A percentile compares a stretch with the other conserved stretches of the same genome.
phyloP scores from a whole-genome alignment of 2,888 invertebrate species.

The Micoletzkya japonica region DNA sequence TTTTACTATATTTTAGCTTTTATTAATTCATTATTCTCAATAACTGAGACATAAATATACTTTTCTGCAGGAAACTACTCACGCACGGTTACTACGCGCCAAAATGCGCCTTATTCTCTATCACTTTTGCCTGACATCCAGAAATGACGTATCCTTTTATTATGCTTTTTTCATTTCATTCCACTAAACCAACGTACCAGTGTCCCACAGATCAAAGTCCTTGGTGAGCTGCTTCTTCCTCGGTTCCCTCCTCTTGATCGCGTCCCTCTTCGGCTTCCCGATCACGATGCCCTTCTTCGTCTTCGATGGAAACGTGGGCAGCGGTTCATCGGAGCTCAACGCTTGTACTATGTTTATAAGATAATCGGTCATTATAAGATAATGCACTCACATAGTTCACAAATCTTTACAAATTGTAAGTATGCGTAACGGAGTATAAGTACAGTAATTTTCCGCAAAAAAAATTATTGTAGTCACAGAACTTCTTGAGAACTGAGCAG shows the following conservation, averaged over 20 bases:
- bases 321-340: slow-evolving; percentile 9
- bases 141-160: no score
- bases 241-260: slow-evolving; percentile 17
- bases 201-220: slow-evolving; percentile 14
- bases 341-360: background rate
- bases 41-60: background rate
- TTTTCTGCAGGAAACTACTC: background rate
- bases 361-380: background rate
- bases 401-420: background rate
- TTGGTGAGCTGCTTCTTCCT: slow-evolving; percentile 12
- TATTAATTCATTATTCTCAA: background rate
- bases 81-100: background rate
- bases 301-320: slow-evolving; percentile 4
- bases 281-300: no score
- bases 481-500: background rate
- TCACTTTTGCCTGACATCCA: no score
- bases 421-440: no score
- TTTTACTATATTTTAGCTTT: no score
- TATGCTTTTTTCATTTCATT: no score
- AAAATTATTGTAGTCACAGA: background rate
- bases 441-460: background rate
- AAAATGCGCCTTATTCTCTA: no score
- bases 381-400: background rate
- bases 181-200: background rate
- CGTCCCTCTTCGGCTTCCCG: no score